phyloP scores from a whole-genome alignment of 1,140 invertebrate species.

The Mercenaria mercenaria region DNA sequence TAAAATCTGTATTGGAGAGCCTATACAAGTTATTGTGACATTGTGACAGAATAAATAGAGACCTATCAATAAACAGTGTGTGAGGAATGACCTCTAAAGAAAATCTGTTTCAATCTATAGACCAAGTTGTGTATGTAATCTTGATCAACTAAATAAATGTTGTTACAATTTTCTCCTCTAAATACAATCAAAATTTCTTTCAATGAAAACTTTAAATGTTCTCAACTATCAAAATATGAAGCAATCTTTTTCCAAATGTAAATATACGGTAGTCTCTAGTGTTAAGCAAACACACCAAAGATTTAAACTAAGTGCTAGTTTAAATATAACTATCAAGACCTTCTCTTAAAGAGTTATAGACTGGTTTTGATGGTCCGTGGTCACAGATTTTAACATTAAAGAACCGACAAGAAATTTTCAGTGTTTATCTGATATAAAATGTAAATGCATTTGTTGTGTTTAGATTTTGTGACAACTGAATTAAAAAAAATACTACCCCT shows the following conservation, averaged over 20 bases:
- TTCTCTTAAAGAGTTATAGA: too few relatives aligned
- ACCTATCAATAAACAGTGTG: background rate
- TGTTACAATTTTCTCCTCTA: background rate
- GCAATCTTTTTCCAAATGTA: background rate
- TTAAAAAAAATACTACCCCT: too few relatives aligned
- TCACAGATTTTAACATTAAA: too few relatives aligned
- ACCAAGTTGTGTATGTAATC: background rate
- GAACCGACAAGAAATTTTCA: too few relatives aligned
- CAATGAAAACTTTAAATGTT: background rate
- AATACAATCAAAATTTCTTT: background rate
- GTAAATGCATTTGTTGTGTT: too few relatives aligned
- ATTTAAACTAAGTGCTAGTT: background rate
- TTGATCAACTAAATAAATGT: background rate
- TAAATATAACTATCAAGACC: too few relatives aligned
- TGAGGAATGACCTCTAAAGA: background rate
- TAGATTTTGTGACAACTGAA: too few relatives aligned
- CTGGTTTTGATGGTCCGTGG: too few relatives aligned
- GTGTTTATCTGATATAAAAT: too few relatives aligned
- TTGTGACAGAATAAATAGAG: background rate
- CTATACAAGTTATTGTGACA: background rate
- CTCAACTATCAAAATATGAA: background rate
- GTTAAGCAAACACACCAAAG: background rate
- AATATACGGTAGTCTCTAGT: background rate
- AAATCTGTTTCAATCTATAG: background rate
- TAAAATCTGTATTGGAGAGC: background rate